Base-by-base conservation (phyloP, 1,140 invertebrate species). In the Danaus plexippus region DNA sequence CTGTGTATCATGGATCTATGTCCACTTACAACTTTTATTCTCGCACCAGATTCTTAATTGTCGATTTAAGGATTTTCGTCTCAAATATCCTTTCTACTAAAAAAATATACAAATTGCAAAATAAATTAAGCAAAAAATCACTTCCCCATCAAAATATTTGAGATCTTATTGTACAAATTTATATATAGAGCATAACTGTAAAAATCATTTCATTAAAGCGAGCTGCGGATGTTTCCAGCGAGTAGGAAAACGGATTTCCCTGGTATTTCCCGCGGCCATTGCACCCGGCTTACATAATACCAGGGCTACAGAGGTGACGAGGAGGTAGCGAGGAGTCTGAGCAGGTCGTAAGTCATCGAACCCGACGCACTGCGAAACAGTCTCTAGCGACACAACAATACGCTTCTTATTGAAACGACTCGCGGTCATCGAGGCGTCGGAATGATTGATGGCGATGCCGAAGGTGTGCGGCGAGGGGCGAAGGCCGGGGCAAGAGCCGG, bases 221-320 rank as follows among this genome's bases (percentile, higher is more conserved):
- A 32, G 22, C 22, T 32, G 22, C 32, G 61, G 51, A 59, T 62
- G 69, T 67, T 72, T 69, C 64, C 64, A 57, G 65, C 63, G 57
- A 57, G 58, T 42, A 57, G 54, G 52, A 60, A 66, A 66, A 57
- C 53, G 50, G 61, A 51, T 66, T 74, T 67, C 73, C 73, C 65
- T 69, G 66, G 69, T 68, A 70, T 80, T 74, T 76, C 71, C 67
- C 71, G 67, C 77, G 80, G 80, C 77, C 80, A 83, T 83, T 83
- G 83, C 80, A 83, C 80, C 67, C 78, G 70, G 64, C 77, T 86
- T 84, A 86, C 68, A 72, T 86, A 86, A 84, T 64, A 82, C 78
- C 68, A 76, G 82, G 82, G 80, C 69, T 69, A 72, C 80, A 80
- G 79, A 77, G 71, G 83, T 79, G 75, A 70, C 63, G 63, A 73